Conservation (phyloP, 2,888 invertebrate species). For the Ochlodes sylvanus region DNA sequence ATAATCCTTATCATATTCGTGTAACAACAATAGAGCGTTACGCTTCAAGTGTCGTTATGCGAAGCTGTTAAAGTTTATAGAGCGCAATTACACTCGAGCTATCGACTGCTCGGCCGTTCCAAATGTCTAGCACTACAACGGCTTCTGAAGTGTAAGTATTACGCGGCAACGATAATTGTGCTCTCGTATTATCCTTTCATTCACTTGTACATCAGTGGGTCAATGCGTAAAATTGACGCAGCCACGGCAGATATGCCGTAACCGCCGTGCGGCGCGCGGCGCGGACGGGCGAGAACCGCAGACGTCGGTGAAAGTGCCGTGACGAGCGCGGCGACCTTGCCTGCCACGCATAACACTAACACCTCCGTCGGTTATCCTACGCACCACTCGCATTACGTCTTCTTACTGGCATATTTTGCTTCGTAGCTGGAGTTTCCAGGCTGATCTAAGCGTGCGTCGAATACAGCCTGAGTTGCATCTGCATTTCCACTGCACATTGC, state of each 20-base stretch:
- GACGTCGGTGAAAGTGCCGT: slow-evolving; percentile 69
- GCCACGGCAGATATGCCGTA: slow-evolving; percentile 33
- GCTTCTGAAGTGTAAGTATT: background rate
- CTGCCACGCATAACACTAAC: slow-evolving; percentile 47
- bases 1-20: slow-evolving; percentile 25
- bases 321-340: slow-evolving; percentile 70
- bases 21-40: slow-evolving; percentile 31
- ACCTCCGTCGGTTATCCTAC: slow-evolving; percentile 44
- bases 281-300: slow-evolving; percentile 46
- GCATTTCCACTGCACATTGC: no score
- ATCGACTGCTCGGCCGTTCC: background rate
- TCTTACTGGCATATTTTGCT: background rate
- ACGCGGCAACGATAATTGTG: background rate
- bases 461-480: no score
- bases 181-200: slow-evolving; percentile 34
- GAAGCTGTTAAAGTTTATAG: slow-evolving; percentile 6
- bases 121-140: background rate
- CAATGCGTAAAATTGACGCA: slow-evolving; percentile 33
- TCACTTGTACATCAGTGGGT: slow-evolving; percentile 30
- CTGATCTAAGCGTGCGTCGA: no score
- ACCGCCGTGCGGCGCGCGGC: slow-evolving; percentile 47
- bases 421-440: background rate
- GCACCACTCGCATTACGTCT: background rate
- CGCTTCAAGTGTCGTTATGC: slow-evolving; percentile 23
- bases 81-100: slow-evolving; percentile 6